Evolutionary conservation across 2,888 invertebrate genomes (phyloP).

Genomic region (Platycheirus albimanus): DNA sequence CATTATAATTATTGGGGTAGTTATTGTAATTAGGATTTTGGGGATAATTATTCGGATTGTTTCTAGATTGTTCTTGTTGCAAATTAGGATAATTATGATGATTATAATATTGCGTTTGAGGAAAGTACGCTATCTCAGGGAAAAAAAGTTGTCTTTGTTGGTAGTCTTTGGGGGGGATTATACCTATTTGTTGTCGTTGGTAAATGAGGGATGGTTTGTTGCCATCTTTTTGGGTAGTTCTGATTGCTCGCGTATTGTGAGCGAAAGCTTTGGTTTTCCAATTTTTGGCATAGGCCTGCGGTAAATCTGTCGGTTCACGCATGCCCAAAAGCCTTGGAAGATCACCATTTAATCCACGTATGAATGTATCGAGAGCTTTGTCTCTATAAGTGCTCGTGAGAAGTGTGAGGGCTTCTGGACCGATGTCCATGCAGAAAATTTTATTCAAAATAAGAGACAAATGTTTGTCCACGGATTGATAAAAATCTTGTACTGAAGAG

Average conservation of each 20-base stretch:
- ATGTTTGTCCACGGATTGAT: neutral
- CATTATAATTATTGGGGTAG: conserved; percentile 1
- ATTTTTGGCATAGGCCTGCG: neutral
- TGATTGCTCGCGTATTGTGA: conserved; percentile 3
- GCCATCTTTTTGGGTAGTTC: neutral
- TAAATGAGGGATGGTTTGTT: neutral
- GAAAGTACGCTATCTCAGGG: neutral
- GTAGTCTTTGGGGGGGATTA: neutral
- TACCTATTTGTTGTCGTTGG: neutral
- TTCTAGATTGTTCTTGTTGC: neutral
- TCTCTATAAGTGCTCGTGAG: neutral
- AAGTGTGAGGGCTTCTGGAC: neutral
- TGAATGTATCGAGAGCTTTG: neutral
- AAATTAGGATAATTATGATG: neutral
- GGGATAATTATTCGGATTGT: neutral
- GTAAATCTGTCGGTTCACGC: conserved; percentile 8
- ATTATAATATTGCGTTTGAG: neutral
- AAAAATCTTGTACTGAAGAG: neutral
- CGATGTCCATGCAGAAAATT: neutral
- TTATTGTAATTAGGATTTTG: neutral
- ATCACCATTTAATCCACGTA: conserved; percentile 8
- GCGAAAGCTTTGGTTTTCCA: conserved; percentile 5
- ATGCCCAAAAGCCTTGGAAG: conserved; percentile 9
- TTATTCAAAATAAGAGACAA: neutral
- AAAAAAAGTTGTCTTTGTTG: neutral